A percentile compares a stretch with the other conserved stretches of the same genome.
Evolutionary conservation across 23 tunicate species (phyloP).

Genomic region (Ascidia mentula): DNA sequence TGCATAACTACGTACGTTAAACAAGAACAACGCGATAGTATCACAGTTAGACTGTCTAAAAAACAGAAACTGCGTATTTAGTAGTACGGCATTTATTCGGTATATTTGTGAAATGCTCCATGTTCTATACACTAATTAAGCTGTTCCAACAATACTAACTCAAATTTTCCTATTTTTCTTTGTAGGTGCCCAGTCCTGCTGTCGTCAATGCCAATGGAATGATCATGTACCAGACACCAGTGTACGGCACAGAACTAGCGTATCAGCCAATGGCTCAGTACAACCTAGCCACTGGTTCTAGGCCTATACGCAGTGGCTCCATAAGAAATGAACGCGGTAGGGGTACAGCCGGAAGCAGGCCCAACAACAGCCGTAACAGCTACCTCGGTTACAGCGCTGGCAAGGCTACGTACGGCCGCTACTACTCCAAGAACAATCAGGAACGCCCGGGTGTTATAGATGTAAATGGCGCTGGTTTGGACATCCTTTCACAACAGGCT

Average conservation of each 20-base stretch:
- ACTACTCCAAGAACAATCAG: constrained; percentile 93
- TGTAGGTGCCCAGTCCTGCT: constrained; percentile 42
- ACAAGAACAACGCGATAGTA: no score
- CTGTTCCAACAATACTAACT: not conserved
- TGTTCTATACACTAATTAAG: no score
- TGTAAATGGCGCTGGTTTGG: constrained; percentile 31
- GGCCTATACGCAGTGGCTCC: constrained; percentile 68
- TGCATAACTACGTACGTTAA: no score
- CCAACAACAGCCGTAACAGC: constrained; percentile 58
- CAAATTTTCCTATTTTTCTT: not conserved
- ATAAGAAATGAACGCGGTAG: constrained; percentile 41
- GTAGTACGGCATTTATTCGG: no score
- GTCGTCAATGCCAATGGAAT: constrained; percentile 73
- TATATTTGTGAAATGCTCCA: no score
- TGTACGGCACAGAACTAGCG: constrained; percentile 65
- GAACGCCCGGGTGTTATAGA: constrained; percentile 47
- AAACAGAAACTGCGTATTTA: no score
- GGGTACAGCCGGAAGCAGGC: constrained; percentile 63
- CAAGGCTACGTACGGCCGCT: constrained; percentile 99
- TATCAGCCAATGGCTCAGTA: constrained; percentile 75
- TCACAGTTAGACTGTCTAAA: no score
- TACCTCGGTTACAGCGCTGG: constrained; percentile 99
- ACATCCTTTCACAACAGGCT: constrained; percentile 26
- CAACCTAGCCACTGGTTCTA: constrained; percentile 58
- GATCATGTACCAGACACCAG: constrained; percentile 73